phyloP scores from a whole-genome alignment of 2,797 vertebrate species.

The Coreius guichenoti region DNA sequence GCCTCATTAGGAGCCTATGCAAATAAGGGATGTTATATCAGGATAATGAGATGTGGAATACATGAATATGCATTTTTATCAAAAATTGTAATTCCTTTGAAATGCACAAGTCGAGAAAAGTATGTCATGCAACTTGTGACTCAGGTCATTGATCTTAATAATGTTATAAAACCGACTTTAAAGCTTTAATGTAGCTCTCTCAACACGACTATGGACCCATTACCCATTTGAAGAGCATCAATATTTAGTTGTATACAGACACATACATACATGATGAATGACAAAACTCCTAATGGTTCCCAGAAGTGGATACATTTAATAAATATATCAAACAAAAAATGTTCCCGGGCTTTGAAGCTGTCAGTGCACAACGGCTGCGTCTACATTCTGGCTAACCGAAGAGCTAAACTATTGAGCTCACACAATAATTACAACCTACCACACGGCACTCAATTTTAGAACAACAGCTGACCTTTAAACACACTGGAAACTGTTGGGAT shows the following conservation, averaged over 20 bases:
- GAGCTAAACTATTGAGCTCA: conserved; percentile 42
- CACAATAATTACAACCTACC: conserved; percentile 51
- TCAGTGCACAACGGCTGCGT: neutral
- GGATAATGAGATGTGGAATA: conserved; percentile 41
- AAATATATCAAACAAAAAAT: neutral
- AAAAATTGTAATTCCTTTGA: conserved; percentile 51
- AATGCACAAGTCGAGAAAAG: conserved; percentile 45
- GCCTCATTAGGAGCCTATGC: conserved; percentile 43
- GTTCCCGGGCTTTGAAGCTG: neutral
- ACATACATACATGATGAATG: conserved; percentile 7
- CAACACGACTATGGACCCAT: neutral
- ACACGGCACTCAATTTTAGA: conserved; percentile 59
- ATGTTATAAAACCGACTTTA: neutral
- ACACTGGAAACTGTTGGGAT: conserved; percentile 56
- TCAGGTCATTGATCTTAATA: conserved; percentile 31
- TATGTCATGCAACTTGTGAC: conserved; percentile 47
- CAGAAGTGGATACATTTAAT: conserved; percentile 22
- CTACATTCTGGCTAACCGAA: conserved; percentile 31
- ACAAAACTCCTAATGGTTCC: conserved; percentile 8
- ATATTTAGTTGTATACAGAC: conserved; percentile 18
- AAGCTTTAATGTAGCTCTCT: conserved; percentile 14
- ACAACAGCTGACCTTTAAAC: conserved; percentile 66
- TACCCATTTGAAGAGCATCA: conserved; percentile 33
- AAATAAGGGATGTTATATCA: conserved; percentile 42
- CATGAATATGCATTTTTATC: conserved; percentile 56